Conservation (phyloP, 2,113 vertebrate species). For the Synchiropus splendidus region DNA sequence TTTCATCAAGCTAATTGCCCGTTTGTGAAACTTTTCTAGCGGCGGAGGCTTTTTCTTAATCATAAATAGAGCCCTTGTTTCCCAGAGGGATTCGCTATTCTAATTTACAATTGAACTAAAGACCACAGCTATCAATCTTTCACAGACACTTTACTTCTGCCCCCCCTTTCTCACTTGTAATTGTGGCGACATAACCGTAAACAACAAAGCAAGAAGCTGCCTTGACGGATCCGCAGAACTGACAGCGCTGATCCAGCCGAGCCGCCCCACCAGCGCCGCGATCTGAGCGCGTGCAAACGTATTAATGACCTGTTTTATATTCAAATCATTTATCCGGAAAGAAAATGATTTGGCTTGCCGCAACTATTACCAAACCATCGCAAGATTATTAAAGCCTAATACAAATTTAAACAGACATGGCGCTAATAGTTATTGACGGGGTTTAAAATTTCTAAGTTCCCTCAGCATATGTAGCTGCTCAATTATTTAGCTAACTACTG, state of each 20-base stretch:
- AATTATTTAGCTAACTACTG: too few relatives aligned
- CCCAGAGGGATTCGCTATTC: constrained; percentile 88
- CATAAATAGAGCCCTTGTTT: constrained; percentile 94
- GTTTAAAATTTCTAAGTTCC: too few relatives aligned
- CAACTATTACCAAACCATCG: too few relatives aligned
- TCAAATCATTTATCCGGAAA: not conserved
- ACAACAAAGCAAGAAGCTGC: constrained; percentile 63
- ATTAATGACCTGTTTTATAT: too few relatives aligned
- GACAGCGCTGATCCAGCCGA: constrained; percentile 53
- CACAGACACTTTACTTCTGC: constrained; percentile 74
- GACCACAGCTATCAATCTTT: constrained; percentile 99
- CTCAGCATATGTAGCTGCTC: too few relatives aligned
- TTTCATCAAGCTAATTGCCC: constrained; percentile 99
- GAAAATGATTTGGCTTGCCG: not conserved
- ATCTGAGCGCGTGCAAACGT: not conserved
- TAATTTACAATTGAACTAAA: constrained; percentile 99
- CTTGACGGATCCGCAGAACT: constrained; percentile 66
- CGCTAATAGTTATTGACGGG: too few relatives aligned
- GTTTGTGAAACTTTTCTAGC: constrained; percentile 93
- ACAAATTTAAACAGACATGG: not conserved
- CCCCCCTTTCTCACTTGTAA: constrained; percentile 69
- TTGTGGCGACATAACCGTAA: constrained; percentile 88
- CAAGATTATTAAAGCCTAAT: not conserved
- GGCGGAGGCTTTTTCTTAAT: constrained; percentile 98
- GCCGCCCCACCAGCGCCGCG: constrained; percentile 35